These are phyloP conservation scores for Pelobates cultripes DNA, from an alignment of 2,797 vertebrate genomes.

Conservation along the genomic window DNA sequence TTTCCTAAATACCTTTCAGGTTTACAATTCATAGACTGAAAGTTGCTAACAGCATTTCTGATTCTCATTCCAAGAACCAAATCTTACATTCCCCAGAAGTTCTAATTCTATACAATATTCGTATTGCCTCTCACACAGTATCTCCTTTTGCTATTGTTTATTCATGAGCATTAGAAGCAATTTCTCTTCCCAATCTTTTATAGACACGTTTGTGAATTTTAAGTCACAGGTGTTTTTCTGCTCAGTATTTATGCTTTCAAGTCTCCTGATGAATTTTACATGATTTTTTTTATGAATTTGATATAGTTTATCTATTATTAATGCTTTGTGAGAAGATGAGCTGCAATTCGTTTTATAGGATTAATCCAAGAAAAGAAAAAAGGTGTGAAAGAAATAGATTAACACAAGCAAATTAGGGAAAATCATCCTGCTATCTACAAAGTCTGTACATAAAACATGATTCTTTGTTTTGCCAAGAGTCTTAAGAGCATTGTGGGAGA, in stretches of 20 bases:
- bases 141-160: constrained; percentile 41
- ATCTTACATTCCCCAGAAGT: constrained; percentile 10
- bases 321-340: constrained; percentile 35
- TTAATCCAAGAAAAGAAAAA: background rate
- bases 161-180: constrained; percentile 43
- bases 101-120: constrained; percentile 18
- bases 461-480: background rate
- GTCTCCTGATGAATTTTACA: constrained; percentile 46
- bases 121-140: background rate
- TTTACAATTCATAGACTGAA: background rate
- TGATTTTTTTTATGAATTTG: constrained; percentile 52
- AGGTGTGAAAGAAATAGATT: constrained; percentile 26
- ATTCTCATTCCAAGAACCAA: background rate
- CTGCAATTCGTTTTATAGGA: constrained; percentile 43
- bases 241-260: constrained; percentile 50
- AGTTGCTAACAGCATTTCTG: background rate
- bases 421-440: background rate
- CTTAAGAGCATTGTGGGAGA: no score
- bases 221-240: constrained; percentile 52
- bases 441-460: background rate
- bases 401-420: constrained; percentile 20
- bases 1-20: background rate
- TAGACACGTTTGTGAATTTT: constrained; percentile 48
- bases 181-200: constrained; percentile 40
- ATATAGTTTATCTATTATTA: constrained; percentile 53